Evolutionary conservation across 2,888 invertebrate genomes (phyloP).

Genomic region (Sesamia inferens): DNA sequence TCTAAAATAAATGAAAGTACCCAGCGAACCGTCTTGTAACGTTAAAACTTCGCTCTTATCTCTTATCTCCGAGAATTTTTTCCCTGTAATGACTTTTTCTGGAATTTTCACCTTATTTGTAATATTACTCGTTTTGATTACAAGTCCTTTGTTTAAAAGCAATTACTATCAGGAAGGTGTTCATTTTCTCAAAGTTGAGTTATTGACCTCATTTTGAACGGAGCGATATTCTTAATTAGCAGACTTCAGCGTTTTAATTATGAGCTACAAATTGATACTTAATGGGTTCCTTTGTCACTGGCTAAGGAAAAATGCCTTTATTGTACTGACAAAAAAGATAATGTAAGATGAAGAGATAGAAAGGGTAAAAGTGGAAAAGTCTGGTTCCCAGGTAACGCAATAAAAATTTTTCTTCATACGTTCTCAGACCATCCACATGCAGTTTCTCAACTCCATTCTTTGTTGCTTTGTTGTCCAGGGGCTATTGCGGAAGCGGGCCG

Average conservation of each 20-base stretch:
- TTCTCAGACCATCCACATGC: neutral
- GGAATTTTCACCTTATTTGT: slow-evolving; percentile 58
- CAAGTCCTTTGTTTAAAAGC: slow-evolving; percentile 41
- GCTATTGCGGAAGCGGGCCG: neutral
- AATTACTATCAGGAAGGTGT: slow-evolving; percentile 40
- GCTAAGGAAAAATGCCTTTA: neutral
- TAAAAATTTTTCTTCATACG: neutral
- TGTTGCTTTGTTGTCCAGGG: too few relatives aligned
- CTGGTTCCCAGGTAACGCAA: neutral
- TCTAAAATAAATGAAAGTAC: slow-evolving; percentile 6
- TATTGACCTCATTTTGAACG: slow-evolving; percentile 42
- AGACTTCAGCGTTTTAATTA: slow-evolving; percentile 14
- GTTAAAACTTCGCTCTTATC: slow-evolving; percentile 24
- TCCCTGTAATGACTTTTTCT: slow-evolving; percentile 46
- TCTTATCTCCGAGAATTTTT: slow-evolving; percentile 50
- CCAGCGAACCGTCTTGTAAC: slow-evolving; percentile 2
- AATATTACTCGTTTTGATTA: slow-evolving; percentile 58
- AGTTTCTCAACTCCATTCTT: neutral
- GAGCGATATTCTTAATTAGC: slow-evolving; percentile 33
- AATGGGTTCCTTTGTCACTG: neutral
- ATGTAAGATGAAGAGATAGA: too few relatives aligned
- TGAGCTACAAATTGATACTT: neutral
- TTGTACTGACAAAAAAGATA: neutral
- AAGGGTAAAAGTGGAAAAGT: neutral
- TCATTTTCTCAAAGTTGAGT: slow-evolving; percentile 47